phyloP scores from a whole-genome alignment of 1,140 invertebrate species.

The Eulimnadia texana region DNA sequence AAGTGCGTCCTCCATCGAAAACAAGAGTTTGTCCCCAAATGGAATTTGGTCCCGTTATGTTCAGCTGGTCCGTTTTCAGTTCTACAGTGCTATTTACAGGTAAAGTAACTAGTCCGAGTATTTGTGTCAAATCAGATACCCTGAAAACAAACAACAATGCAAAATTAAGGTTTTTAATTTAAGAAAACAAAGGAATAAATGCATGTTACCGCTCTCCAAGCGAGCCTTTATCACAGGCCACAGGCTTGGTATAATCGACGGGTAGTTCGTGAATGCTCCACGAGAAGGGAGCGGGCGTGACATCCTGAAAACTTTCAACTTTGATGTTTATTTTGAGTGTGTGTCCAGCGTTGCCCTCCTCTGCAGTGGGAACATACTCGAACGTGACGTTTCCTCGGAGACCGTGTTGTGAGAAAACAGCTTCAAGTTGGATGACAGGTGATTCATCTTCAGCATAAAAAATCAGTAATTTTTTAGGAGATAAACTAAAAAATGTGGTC shows the following conservation, averaged over 20 bases:
- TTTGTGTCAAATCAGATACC: background rate
- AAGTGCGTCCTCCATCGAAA: slow-evolving; percentile 21
- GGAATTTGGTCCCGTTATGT: slow-evolving; percentile 23
- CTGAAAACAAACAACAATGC: background rate
- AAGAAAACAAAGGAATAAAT: background rate
- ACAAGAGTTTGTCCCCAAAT: slow-evolving; percentile 28
- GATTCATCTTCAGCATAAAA: background rate
- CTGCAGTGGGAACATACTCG: background rate
- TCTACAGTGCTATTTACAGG: slow-evolving; percentile 15
- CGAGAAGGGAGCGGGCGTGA: background rate
- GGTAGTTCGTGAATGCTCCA: background rate
- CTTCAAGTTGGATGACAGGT: background rate
- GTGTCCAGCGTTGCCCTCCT: background rate
- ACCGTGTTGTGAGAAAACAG: background rate
- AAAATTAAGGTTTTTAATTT: background rate
- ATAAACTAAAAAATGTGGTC: too few relatives aligned
- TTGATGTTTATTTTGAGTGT: background rate
- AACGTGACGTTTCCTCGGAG: background rate
- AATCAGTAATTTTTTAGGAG: too few relatives aligned
- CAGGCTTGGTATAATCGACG: slow-evolving; percentile 1
- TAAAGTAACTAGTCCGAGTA: slow-evolving; percentile 17
- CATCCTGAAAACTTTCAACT: background rate
- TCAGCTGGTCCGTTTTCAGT: slow-evolving; percentile 23
- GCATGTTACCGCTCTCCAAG: slow-evolving; percentile 4
- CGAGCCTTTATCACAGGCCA: slow-evolving; percentile 3